Percentiles rank a stretch among this genome's conserved stretches.
Evolutionary conservation across 2,888 invertebrate species (phyloP).

Genomic region (Synergus itoensis): DNA sequence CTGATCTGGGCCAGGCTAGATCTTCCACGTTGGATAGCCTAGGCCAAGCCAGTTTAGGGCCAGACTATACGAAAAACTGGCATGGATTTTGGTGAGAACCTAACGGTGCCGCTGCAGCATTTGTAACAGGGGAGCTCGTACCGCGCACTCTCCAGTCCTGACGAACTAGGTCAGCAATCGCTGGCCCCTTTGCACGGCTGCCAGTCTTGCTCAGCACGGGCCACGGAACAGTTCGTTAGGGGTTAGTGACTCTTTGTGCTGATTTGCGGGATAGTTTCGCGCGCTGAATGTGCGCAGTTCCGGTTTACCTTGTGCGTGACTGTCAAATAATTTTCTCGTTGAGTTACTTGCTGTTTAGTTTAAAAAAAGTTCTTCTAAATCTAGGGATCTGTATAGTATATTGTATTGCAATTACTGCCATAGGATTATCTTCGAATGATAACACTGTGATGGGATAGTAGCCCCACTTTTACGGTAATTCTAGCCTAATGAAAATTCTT

Average conservation of each 20-base stretch:
- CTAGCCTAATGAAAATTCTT: constrained; percentile 28
- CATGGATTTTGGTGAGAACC: background rate
- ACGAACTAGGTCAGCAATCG: constrained; percentile 65
- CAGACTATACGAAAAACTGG: too few relatives aligned
- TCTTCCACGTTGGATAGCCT: too few relatives aligned
- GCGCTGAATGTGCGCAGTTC: constrained; percentile 46
- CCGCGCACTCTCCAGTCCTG: constrained; percentile 64
- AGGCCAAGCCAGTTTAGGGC: too few relatives aligned
- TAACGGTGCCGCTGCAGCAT: constrained; percentile 37
- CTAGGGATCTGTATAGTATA: background rate
- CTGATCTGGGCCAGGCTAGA: too few relatives aligned
- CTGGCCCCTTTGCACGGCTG: constrained; percentile 59
- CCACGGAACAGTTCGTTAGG: constrained; percentile 53
- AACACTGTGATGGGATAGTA: constrained; percentile 12
- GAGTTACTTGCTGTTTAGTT: background rate
- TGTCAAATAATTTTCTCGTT: background rate
- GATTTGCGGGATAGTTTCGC: constrained; percentile 46
- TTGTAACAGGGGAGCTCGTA: constrained; percentile 57
- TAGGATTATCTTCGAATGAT: constrained; percentile 17
- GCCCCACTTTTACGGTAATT: constrained; percentile 26
- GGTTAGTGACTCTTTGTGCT: constrained; percentile 16
- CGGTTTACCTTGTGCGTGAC: constrained; percentile 34
- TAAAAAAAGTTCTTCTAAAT: background rate
- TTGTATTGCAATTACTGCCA: constrained; percentile 1
- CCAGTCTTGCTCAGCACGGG: constrained; percentile 61